A percentile compares a stretch with the other conserved stretches of the same genome.
Conservation (phyloP, 2,113 vertebrate genomes). For the Antechinus stuartii region DNA sequence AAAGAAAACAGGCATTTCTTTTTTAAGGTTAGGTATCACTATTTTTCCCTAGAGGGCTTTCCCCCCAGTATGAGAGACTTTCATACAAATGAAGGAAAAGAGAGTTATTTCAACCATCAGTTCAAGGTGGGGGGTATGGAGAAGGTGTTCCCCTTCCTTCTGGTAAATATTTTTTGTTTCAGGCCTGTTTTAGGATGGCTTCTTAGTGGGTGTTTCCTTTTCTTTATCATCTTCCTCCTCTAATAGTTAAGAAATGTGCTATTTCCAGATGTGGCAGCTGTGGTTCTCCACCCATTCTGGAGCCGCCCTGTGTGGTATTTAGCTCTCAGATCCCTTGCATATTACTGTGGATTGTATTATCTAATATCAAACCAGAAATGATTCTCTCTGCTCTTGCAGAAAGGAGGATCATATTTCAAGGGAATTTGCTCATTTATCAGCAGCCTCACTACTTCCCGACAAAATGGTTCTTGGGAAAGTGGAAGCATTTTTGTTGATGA, state of each 20-base stretch:
- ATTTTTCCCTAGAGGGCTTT: slow-evolving; percentile 38
- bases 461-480: neutral
- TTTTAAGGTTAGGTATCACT: slow-evolving; percentile 56
- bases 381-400: too few species aligned
- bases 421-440: neutral
- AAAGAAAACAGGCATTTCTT: slow-evolving; percentile 60
- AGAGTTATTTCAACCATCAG: neutral
- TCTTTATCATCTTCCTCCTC: slow-evolving; percentile 2
- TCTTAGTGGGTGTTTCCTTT: slow-evolving; percentile 21
- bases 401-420: neutral
- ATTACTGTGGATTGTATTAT: neutral
- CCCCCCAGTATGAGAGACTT: slow-evolving; percentile 56
- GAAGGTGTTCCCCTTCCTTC: neutral
- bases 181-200: neutral
- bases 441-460: neutral
- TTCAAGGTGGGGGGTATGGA: slow-evolving; percentile 47
- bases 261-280: neutral
- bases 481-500: neutral
- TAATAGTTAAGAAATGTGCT: neutral
- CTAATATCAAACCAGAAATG: neutral
- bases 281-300: neutral
- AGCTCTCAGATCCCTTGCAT: neutral
- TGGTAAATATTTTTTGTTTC: slow-evolving; percentile 11
- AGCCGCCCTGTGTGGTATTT: neutral
- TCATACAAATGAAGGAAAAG: neutral